Base-by-base conservation (phyloP, 2,797 vertebrate genomes). In the Gobionotothen gibberifrons region DNA sequence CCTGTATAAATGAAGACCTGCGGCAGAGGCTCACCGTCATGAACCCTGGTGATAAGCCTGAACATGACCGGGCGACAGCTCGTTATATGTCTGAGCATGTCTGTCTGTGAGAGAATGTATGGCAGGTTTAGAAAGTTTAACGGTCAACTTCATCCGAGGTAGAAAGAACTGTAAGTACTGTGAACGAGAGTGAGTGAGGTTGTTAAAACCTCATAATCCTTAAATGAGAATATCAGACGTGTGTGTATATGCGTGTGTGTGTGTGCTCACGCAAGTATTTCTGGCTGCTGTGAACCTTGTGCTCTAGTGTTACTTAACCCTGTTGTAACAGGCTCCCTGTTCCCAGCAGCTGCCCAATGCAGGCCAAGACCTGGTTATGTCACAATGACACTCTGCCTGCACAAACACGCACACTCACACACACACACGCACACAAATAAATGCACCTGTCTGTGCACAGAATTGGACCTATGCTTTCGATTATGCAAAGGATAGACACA, bases 241-340 rank as follows among this genome's bases (percentile, higher is more conserved):
- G 39, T 65, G 19, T 55, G 39, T 55, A 47, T 60, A 42, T 59
- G 53, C n/a, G 62, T 40, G 15, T 58, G 32, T 72, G 40, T 69
- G 17, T 36, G 32, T 36, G 32, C 32, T 36, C 32, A 36, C 32
- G 32, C 8, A 36, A 36, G 32, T 6, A 36, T 36, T 9, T 36
- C 32, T 36, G 32, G 7, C 32, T 7, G 7, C 32, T 68, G 82
- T 88, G 89, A 89, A 87, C 91, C 32, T 36, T 36, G 88, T 82
- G 74, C 86, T 85, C 62, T 47, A 48, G 65, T 91, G 90, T 93
- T 92, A 91, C 86, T 93, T 93, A 93, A 92, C 82, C 79, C 82
- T 83, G 64, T 67, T 83, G 83, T 81, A 83, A 84, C 86, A 77
- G 66, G 68, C 75, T 79, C 75, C 62, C 71, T 78, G 56, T 78